phyloP scores from a whole-genome alignment of 64 coral and sea anemone genomes.

The Actinia equina region DNA sequence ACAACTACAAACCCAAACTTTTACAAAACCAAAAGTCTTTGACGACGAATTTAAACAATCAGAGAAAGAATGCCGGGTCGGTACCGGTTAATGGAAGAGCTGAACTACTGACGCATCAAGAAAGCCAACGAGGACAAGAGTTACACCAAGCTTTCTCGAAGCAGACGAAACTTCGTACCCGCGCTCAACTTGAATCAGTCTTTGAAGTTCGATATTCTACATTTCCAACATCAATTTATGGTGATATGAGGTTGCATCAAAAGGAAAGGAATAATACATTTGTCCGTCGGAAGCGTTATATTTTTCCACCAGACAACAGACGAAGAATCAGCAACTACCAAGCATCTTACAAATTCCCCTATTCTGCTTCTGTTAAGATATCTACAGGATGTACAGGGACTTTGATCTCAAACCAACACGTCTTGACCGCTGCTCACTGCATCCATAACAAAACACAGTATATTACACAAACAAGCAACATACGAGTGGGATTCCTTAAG shows the following conservation, averaged over 20 bases:
- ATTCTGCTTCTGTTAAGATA: slow-evolving; percentile 72
- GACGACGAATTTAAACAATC: background rate
- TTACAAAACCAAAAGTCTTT: background rate
- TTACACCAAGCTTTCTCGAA: background rate
- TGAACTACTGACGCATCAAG: background rate
- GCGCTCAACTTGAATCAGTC: background rate
- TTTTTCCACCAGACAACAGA: slow-evolving; percentile 59
- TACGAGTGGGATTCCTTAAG: slow-evolving; percentile 59
- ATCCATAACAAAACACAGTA: slow-evolving; percentile 58
- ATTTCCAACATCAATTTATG: background rate
- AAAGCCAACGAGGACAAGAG: background rate
- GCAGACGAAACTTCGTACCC: background rate
- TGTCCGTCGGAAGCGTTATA: slow-evolving; percentile 19
- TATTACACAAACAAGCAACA: slow-evolving; percentile 16
- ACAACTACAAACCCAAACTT: background rate
- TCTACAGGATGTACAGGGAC: slow-evolving; percentile 75
- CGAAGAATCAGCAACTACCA: slow-evolving; percentile 11
- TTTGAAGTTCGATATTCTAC: background rate
- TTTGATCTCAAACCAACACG: slow-evolving; percentile 56
- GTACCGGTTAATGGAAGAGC: background rate
- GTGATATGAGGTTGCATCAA: background rate
- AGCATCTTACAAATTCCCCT: slow-evolving; percentile 67
- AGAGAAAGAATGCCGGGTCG: background rate
- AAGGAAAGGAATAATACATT: background rate
- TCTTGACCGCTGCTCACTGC: slow-evolving; percentile 75